Conservation (phyloP, 2,888 invertebrate species). For the Aproaerema taeniolella region DNA sequence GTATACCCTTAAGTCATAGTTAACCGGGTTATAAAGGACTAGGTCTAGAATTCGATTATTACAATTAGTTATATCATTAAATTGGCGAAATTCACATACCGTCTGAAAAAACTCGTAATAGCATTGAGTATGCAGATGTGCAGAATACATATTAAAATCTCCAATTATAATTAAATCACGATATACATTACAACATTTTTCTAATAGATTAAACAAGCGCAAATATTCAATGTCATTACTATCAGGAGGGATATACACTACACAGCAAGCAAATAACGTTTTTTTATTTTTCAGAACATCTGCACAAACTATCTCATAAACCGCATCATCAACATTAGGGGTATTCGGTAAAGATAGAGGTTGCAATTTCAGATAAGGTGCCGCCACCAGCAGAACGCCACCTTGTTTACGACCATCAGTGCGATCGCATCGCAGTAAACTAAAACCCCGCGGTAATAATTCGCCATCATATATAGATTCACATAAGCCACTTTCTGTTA, state of each 20-base stretch:
- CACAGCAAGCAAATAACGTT: background rate
- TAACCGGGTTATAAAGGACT: background rate
- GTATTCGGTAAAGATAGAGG: background rate
- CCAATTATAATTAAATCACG: background rate
- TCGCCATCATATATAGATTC: slow-evolving; percentile 21
- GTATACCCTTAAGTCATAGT: background rate
- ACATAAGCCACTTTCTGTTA: slow-evolving; percentile 23
- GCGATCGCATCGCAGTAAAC: slow-evolving; percentile 20
- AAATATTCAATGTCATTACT: slow-evolving; percentile 1
- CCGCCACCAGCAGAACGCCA: slow-evolving; percentile 9
- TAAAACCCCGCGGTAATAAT: slow-evolving; percentile 16
- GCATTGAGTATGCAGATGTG: background rate
- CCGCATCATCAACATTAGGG: background rate
- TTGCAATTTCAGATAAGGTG: background rate
- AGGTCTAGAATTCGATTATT: background rate
- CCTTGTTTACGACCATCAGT: slow-evolving; percentile 19
- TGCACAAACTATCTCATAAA: background rate
- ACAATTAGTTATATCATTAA: slow-evolving; percentile 1
- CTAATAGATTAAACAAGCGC: background rate
- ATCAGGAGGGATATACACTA: slow-evolving; percentile 2
- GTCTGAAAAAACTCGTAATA: slow-evolving; percentile 1
- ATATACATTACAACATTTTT: background rate
- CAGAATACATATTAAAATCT: slow-evolving; percentile 4
- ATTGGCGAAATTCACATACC: slow-evolving; percentile 1
- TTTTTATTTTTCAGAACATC: background rate